Evolutionary conservation across 2,888 invertebrate species (phyloP).

Genomic region (Acanthoscelides obtectus): DNA sequence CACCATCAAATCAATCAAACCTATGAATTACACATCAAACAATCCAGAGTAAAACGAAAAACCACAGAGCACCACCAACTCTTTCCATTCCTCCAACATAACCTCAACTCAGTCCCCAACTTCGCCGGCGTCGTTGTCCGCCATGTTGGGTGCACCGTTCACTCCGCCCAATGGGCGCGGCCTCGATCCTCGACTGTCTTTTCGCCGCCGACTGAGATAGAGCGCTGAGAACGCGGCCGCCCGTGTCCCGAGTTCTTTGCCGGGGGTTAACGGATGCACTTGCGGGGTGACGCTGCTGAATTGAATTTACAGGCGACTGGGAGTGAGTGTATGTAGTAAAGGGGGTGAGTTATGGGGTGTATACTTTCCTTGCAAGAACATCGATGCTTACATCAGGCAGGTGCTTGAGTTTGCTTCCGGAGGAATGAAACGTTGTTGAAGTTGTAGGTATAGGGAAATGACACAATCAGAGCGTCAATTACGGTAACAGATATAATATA

Average conservation of each 20-base stretch:
- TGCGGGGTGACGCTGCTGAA: background rate
- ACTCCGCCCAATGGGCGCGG: conserved; percentile 23
- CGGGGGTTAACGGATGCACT: background rate
- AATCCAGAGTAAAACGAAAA: background rate
- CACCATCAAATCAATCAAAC: background rate
- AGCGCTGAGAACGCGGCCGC: background rate
- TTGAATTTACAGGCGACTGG: background rate
- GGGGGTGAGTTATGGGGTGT: background rate
- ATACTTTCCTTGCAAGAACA: background rate
- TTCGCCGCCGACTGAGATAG: background rate
- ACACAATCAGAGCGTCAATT: too few species aligned
- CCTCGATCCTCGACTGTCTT: background rate
- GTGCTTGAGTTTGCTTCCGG: background rate
- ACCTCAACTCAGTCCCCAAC: background rate
- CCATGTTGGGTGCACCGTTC: conserved; percentile 41
- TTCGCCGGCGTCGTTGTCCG: conserved; percentile 35
- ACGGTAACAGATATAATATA: too few species aligned
- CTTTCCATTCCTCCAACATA: background rate
- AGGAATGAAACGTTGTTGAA: background rate
- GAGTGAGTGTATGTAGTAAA: background rate
- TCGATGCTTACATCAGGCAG: background rate
- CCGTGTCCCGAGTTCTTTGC: background rate
- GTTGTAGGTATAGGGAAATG: background rate
- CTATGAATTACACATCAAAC: background rate
- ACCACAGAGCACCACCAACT: background rate